Conservation (phyloP, 30 jellyfish, hydroid and myxozoan species). For the Chrysaora quinquecirrha region DNA sequence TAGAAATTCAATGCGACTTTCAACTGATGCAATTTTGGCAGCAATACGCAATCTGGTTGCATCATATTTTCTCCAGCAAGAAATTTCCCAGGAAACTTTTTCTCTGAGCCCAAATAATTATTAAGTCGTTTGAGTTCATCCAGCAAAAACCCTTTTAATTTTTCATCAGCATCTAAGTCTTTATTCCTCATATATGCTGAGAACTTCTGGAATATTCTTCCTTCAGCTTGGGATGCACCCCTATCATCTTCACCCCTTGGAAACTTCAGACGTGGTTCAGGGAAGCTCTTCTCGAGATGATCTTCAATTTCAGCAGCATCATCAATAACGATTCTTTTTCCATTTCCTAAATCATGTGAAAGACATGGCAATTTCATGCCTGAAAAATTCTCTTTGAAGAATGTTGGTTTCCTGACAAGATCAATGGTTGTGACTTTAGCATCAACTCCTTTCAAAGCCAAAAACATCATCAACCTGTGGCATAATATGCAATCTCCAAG, state of each 20-base stretch:
- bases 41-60: constrained; percentile 91
- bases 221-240: constrained; percentile 91
- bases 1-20: constrained; percentile 77
- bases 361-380: constrained; percentile 97
- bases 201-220: constrained; percentile 87
- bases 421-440: constrained; percentile 98
- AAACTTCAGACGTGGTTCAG: constrained; percentile 87
- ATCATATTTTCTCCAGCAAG: constrained; percentile 92
- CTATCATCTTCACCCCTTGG: constrained; percentile 75
- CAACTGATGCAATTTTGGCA: constrained; percentile 90
- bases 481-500: constrained; percentile 98
- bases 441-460: constrained; percentile 95
- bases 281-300: constrained; percentile 81
- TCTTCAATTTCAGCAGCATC: constrained; percentile 94
- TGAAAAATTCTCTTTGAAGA: constrained; percentile 84
- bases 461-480: constrained; percentile 95
- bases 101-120: constrained; percentile 73
- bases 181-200: constrained; percentile 92
- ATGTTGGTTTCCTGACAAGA: constrained; percentile 90
- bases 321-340: constrained; percentile 74
- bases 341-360: constrained; percentile 74
- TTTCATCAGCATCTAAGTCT: constrained; percentile 80
- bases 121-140: constrained; percentile 85
- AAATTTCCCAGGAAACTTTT: constrained; percentile 80
- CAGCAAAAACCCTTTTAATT: constrained; percentile 51